phyloP scores from a whole-genome alignment of 2,888 invertebrate genomes.

The Leucophenga maculata region DNA sequence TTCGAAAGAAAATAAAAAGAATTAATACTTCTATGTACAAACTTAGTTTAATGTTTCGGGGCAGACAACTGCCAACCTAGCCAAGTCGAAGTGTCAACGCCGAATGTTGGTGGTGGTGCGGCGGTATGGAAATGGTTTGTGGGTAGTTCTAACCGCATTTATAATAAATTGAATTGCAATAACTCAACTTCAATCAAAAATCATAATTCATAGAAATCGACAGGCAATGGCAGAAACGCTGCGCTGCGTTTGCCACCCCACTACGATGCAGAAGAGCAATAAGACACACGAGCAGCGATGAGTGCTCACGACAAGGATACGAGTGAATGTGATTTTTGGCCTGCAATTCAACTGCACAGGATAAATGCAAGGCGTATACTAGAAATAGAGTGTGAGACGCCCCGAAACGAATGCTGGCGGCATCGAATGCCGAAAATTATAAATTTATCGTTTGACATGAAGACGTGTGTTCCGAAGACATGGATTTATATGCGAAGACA shows the following conservation, averaged over 20 bases:
- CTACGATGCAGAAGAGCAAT: constrained; percentile 22
- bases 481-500: constrained; percentile 67
- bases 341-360: constrained; percentile 26
- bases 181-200: constrained; percentile 72
- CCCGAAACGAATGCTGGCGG: constrained; percentile 40
- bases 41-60: constrained; percentile 64
- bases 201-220: constrained; percentile 69
- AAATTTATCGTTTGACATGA: constrained; percentile 68
- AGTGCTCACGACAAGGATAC: constrained; percentile 27
- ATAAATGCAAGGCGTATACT: constrained; percentile 26
- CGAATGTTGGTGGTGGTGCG: constrained; percentile 10
- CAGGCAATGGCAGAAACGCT: constrained; percentile 49
- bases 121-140: constrained; percentile 35
- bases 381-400: neutral
- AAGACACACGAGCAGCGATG: neutral
- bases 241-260: constrained; percentile 38
- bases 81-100: constrained; percentile 33
- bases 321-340: constrained; percentile 40
- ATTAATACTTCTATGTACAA: constrained; percentile 47
- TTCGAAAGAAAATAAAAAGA: constrained; percentile 45
- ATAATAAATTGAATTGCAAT: constrained; percentile 69
- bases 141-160: constrained; percentile 56
- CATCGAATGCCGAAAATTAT: constrained; percentile 59
- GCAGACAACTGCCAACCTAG: constrained; percentile 20
- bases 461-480: constrained; percentile 60